Evolutionary conservation across 1,140 invertebrate species (phyloP), one percentile per base, ranked within the genome.

Genomic region (Caenorhabditis remanei): DNA sequence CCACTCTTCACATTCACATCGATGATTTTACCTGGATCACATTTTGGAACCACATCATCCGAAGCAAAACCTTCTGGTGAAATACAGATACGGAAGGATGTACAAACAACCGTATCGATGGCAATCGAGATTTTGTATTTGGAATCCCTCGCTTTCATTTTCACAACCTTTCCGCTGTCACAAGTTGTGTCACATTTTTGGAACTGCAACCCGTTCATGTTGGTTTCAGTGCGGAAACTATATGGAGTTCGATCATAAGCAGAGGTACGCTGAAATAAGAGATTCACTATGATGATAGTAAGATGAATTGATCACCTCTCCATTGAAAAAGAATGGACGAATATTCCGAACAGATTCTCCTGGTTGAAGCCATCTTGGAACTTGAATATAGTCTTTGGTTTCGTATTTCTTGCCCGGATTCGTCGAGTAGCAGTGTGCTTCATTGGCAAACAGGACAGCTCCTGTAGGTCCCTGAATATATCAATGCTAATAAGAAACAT

Each of bases 291-390:
- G n/a, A 32, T 32, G 58, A 21, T n/a, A 21, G 24, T 8, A 41
- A 41, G 21, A 65, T 11, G 4, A 40, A 11, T 1, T 8, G 13
- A n/a, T 61, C 40, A 71, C 65, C 46, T 79, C 32, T 53, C 71
- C 71, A 79, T 53, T 9, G 19, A 24, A 79, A 21, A 79, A 79
- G n/a, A n/a, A 43, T 2, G 71, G n/a, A 19, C 71, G 71, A 7
- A 19, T 50, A n/a, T 79, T 79, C n/a, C 40, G 43, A 13, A 79
- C 71, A 11, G 21, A 21, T n/a, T 79, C 46, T 53, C 71, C 71
- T n/a, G 71, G 71, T 79, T 79, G 19, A 48, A 79, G 46, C 71
- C 71, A 79, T 50, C 71, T 21, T 50, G 71, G 71, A 48, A 79
- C n/a, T 50, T 79, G 71, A 50, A 79, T 50, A n/a, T 19, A 71